Conservation (phyloP, 2,113 vertebrate species). For the Hyperoodon ampullatus region DNA sequence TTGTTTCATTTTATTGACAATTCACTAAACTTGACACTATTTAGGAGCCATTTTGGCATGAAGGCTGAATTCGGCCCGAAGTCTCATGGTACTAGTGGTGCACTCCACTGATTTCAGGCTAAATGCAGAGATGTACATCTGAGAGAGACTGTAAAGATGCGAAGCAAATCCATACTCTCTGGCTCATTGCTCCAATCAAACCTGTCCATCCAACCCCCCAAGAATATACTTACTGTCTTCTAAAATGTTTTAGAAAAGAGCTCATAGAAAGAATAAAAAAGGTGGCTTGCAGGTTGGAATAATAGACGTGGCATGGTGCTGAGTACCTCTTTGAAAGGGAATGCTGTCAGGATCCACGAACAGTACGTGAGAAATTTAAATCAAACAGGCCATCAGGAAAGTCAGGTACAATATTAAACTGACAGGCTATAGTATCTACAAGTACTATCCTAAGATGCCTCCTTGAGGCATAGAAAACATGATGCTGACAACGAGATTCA, state of each 20-base stretch:
- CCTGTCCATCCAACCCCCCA: neutral
- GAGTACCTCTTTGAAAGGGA: neutral
- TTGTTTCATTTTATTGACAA: neutral
- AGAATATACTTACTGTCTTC: neutral
- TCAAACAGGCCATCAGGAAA: neutral
- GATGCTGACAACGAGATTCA: neutral
- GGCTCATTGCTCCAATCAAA: neutral
- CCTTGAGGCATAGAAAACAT: neutral
- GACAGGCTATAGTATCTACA: too few relatives aligned
- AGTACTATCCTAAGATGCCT: neutral
- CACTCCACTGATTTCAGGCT: neutral
- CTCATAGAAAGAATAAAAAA: neutral
- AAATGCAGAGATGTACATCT: neutral
- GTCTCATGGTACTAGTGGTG: too few relatives aligned
- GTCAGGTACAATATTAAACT: neutral
- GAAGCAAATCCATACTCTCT: neutral
- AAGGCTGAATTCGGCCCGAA: neutral
- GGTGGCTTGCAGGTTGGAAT: neutral
- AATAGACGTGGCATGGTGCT: neutral
- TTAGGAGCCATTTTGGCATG: neutral
- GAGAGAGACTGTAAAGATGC: neutral
- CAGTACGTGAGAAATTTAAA: neutral
- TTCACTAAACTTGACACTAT: neutral
- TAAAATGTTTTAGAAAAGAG: neutral
- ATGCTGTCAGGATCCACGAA: neutral